Evolutionary conservation across 2,888 invertebrate genomes (phyloP), one percentile per base, ranked within the genome.

Genomic region (Mantis religiosa): DNA sequence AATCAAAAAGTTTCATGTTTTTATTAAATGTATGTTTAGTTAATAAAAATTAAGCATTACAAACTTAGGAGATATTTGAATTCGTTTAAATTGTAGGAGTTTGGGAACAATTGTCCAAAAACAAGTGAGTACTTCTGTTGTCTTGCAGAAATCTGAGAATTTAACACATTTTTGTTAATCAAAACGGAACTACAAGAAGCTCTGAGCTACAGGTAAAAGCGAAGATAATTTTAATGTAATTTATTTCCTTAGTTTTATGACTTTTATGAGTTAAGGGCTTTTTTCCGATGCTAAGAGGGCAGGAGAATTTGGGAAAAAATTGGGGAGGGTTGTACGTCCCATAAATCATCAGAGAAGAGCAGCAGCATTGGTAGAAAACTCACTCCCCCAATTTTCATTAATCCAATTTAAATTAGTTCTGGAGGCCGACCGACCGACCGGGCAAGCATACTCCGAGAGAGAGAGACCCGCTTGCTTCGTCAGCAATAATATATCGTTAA

Each of bases 401-500:
- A 88, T 88, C 88, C 84, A 88, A 88, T 88, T 88, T 88, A 88
- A 88, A 88, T 88, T 88, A 84, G 88, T 88, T 88, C 84, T 82
- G 88, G 81, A 82, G 82, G 54, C n/a, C n/a, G n/a, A n/a, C n/a
- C n/a, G n/a, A n/a, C n/a, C n/a, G n/a, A n/a, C 71, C 71, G 85
- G 14, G 25, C 85, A 71, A 14, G 41, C 86, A 86, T 71, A 28
- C 82, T 87, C 54, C 54, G 54, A 54, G 20, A 14, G 54, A 54
- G 15, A 14, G 15, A 15, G 15, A 20, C 20, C 54, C 20, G 15
- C 54, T 71, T 71, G 54, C 54, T 71, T 71, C 54, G 54, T 71
- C 54, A 71, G 54, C 54, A 71, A 34, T 87, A 87, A 87, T 82
- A 34, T 82, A 87, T 87, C 82, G 87, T 87, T 82, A 87, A 82